Percentiles rank a stretch among this genome's conserved stretches.
phyloP scores from a whole-genome alignment of 1,140 invertebrate species.

The Arctopsyche grandis region DNA sequence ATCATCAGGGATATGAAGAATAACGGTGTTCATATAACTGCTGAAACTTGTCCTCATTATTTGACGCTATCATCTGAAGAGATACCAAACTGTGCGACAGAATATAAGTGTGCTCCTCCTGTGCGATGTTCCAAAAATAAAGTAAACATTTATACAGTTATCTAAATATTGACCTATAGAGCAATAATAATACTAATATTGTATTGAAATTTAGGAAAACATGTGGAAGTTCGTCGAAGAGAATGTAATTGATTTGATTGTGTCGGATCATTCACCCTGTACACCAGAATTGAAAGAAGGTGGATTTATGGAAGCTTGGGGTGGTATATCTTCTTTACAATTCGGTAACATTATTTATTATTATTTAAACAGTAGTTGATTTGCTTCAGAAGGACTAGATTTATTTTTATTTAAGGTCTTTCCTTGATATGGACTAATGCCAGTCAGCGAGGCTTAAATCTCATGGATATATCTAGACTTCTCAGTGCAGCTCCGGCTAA shows the following conservation, averaged over 20 bases:
- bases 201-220: conserved; percentile 61
- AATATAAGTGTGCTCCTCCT: conserved; percentile 79
- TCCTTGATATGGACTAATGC: conserved; percentile 75
- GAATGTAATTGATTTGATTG: conserved; percentile 72
- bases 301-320: conserved; percentile 77
- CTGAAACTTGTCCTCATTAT: conserved; percentile 81
- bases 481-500: conserved; percentile 71
- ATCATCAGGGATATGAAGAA: conserved; percentile 62
- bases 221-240: conserved; percentile 72
- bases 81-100: conserved; percentile 70
- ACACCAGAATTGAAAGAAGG: conserved; percentile 72
- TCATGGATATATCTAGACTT: conserved; percentile 69
- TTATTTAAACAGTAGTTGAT: not conserved
- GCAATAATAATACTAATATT: not conserved
- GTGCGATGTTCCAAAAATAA: conserved; percentile 71
- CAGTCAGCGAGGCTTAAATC: conserved; percentile 62
- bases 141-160: conserved; percentile 58
- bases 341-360: conserved; percentile 67
- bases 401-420: conserved; percentile 63
- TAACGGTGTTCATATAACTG: conserved; percentile 67
- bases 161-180: not conserved
- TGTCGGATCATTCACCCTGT: conserved; percentile 81
- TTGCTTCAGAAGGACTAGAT: not conserved
- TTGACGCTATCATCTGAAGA: conserved; percentile 72
- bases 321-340: conserved; percentile 78